Evolutionary conservation across 2,113 vertebrate species (phyloP).

Genomic region (Thinocorus orbignyianus): DNA sequence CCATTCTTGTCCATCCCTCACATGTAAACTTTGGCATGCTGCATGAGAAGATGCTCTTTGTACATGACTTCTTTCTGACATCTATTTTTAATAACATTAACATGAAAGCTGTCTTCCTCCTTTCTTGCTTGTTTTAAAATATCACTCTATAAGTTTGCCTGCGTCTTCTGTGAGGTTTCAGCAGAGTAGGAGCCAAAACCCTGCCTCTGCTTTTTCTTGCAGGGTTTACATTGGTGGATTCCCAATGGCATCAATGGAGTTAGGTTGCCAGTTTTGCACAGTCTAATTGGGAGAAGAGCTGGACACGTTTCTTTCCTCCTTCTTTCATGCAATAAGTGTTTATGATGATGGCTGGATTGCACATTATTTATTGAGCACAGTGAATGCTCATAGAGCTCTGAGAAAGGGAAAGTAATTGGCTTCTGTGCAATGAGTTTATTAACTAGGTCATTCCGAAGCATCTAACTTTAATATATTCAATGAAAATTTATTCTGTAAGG

Average conservation of each 20-base stretch:
- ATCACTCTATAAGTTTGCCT: neutral
- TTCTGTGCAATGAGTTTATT: neutral
- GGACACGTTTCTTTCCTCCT: neutral
- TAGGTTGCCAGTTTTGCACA: neutral
- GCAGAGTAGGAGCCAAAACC: neutral
- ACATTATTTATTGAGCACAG: constrained; percentile 41
- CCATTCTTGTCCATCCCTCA: neutral
- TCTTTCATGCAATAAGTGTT: neutral
- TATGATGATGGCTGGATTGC: constrained; percentile 24
- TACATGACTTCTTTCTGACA: neutral
- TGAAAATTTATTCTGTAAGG: constrained; percentile 45
- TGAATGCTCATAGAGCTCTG: neutral
- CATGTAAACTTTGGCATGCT: neutral
- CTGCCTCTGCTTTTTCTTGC: neutral
- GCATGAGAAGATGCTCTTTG: neutral
- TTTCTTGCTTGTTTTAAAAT: neutral
- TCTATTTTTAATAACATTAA: neutral
- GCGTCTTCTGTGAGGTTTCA: neutral
- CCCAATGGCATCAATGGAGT: neutral
- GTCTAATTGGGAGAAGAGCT: neutral
- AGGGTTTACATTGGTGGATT: neutral
- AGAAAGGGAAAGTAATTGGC: neutral
- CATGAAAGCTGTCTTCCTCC: neutral
- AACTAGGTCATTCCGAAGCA: constrained; percentile 8
- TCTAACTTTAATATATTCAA: constrained; percentile 19